Conservation (phyloP, 2,797 vertebrate species). For the Sebastes itinus region DNA sequence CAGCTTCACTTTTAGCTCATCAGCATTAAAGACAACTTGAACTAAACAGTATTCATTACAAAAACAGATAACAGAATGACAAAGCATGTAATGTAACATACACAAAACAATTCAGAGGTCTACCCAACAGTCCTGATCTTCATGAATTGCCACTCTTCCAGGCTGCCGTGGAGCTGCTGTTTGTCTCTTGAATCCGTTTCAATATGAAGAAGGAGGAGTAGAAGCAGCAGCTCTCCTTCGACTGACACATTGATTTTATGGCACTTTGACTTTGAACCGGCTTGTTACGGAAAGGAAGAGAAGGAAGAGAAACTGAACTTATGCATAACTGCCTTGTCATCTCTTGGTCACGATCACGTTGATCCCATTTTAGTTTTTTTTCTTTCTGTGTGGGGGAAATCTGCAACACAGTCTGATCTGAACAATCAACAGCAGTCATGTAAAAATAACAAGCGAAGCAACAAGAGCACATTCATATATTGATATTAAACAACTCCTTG, state of each 20-base stretch:
- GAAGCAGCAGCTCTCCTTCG: not conserved
- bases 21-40: not conserved
- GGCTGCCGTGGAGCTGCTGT: not conserved
- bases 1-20: not conserved
- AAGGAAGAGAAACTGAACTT: slow-evolving; percentile 14
- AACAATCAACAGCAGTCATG: not conserved
- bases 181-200: not conserved
- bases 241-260: slow-evolving; percentile 67
- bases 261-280: slow-evolving; percentile 79
- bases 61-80: not conserved
- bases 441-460: not conserved
- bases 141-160: slow-evolving; percentile 27
- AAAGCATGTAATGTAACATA: not conserved
- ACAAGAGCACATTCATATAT: not conserved
- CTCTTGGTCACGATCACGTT: not conserved
- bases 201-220: slow-evolving; percentile 42
- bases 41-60: not conserved
- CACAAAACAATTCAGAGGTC: not conserved
- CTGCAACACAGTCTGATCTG: not conserved
- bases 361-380: not conserved
- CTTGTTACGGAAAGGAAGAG: slow-evolving; percentile 4
- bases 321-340: not conserved
- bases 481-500: not conserved
- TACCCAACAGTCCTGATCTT: slow-evolving; percentile 35
- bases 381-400: not conserved